Conservation (phyloP, 2,797 vertebrate species). For the Spea hammondii region DNA sequence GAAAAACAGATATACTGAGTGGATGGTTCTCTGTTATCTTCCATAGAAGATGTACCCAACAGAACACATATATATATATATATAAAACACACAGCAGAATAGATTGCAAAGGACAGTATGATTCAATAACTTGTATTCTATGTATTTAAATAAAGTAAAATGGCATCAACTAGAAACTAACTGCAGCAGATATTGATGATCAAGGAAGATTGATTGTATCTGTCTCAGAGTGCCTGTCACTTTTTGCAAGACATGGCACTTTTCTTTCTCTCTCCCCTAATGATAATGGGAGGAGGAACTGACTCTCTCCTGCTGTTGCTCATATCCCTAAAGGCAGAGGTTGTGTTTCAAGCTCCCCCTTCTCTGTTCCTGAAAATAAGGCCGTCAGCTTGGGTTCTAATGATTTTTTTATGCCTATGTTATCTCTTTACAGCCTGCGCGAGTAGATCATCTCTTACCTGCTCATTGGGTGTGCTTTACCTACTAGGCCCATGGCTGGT, state of each 20-base stretch:
- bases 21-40: too few species aligned
- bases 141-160: too few species aligned
- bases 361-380: conserved; percentile 58
- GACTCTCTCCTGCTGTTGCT: conserved; percentile 19
- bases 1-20: too few species aligned
- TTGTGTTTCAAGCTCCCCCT: conserved; percentile 41
- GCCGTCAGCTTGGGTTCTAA: conserved; percentile 59
- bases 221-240: conserved; percentile 8
- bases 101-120: too few species aligned
- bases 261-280: conserved; percentile 18
- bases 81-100: too few species aligned
- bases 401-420: conserved; percentile 68
- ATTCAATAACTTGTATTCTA: too few species aligned
- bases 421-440: conserved; percentile 55
- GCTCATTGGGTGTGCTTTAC: conserved; percentile 46
- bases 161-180: too few species aligned
- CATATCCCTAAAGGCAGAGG: conserved; percentile 16
- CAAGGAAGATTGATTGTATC: not conserved
- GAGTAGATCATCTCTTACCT: conserved; percentile 45
- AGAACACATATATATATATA: too few species aligned
- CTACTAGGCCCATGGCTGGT: conserved; percentile 40
- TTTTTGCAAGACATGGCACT: not conserved
- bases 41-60: too few species aligned
- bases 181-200: too few species aligned
- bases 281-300: conserved; percentile 13